phyloP scores from a whole-genome alignment of 2,888 invertebrate genomes.

The Scaptodrosophila latifasciaeformis region DNA sequence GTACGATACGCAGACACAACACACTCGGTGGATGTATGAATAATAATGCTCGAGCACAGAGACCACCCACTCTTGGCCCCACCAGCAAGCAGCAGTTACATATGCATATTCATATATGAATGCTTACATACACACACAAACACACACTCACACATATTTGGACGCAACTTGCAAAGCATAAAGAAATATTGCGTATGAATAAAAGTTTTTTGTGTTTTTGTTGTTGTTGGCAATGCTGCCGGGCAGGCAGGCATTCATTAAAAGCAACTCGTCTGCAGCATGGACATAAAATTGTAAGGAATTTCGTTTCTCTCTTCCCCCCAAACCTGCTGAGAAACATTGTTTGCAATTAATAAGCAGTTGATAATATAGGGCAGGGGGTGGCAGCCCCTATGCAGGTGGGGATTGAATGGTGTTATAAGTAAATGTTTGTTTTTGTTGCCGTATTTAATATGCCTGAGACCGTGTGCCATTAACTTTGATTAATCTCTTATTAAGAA shows the following conservation, averaged over 20 bases:
- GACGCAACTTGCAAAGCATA: no score
- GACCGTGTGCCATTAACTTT: slow-evolving; percentile 46
- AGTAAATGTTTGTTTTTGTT: slow-evolving; percentile 17
- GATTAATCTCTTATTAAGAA: slow-evolving; percentile 58
- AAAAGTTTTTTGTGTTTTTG: slow-evolving; percentile 38
- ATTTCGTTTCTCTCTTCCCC: slow-evolving; percentile 8
- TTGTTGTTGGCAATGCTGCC: slow-evolving; percentile 13
- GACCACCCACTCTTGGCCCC: no score
- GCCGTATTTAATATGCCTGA: slow-evolving; percentile 28
- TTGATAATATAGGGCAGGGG: slow-evolving; percentile 4
- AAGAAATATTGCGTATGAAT: slow-evolving; percentile 43
- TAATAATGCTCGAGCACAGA: background rate
- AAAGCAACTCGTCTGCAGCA: slow-evolving; percentile 2
- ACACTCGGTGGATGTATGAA: slow-evolving; percentile 4
- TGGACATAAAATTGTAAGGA: slow-evolving; percentile 3
- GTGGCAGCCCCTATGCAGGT: background rate
- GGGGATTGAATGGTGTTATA: slow-evolving; percentile 18
- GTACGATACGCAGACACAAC: slow-evolving; percentile 3
- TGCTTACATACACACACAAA: slow-evolving; percentile 44
- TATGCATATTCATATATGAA: no score
- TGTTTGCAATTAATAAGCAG: background rate
- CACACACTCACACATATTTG: slow-evolving; percentile 27
- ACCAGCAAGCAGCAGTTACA: no score
- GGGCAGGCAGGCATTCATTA: slow-evolving; percentile 18
- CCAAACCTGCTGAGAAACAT: background rate